A percentile compares a stretch with the other conserved stretches of the same genome.
These are phyloP conservation scores for Cyprinodon brontotheroides DNA, from an alignment of 2,113 vertebrate genomes.

Conservation along the genomic window DNA sequence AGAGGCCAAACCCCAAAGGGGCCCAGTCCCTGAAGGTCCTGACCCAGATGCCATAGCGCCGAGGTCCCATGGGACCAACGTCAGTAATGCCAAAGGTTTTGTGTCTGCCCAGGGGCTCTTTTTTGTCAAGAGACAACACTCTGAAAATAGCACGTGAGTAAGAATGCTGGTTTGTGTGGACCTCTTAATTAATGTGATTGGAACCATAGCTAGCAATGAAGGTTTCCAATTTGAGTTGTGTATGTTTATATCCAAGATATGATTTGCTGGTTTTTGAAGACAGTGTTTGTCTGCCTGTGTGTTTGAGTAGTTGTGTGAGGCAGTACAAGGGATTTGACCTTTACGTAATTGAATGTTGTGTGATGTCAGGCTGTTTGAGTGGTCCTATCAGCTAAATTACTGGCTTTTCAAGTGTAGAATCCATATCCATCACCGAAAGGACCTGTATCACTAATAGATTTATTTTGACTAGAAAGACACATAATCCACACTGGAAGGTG, in stretches of 20 bases:
- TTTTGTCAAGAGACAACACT: conserved; percentile 51
- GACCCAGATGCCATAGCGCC: too few species aligned
- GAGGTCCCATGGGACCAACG: too few species aligned
- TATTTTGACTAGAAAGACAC: conserved; percentile 24
- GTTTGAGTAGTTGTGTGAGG: background rate
- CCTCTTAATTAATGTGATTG: conserved; percentile 19
- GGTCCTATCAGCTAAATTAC: conserved; percentile 61
- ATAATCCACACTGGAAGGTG: background rate
- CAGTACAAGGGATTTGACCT: conserved; percentile 16
- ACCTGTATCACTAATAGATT: conserved; percentile 40
- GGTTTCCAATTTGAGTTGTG: background rate
- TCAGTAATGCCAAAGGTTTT: too few species aligned
- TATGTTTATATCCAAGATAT: background rate
- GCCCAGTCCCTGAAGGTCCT: too few species aligned
- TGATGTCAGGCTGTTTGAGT: conserved; percentile 63
- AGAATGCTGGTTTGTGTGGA: background rate
- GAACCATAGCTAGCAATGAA: background rate
- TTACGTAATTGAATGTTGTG: conserved; percentile 54
- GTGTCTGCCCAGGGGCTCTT: conserved; percentile 2
- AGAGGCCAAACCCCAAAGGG: too few species aligned
- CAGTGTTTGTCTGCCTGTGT: background rate
- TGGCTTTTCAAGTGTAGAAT: conserved; percentile 25
- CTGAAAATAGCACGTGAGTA: conserved; percentile 19
- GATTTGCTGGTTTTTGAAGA: background rate
- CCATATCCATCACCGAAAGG: conserved; percentile 55